Percentiles rank a stretch among this genome's conserved stretches.
These are phyloP conservation scores for Loripinus fragilis DNA, from an alignment of 2,888 invertebrate species.

Conservation along the genomic window DNA sequence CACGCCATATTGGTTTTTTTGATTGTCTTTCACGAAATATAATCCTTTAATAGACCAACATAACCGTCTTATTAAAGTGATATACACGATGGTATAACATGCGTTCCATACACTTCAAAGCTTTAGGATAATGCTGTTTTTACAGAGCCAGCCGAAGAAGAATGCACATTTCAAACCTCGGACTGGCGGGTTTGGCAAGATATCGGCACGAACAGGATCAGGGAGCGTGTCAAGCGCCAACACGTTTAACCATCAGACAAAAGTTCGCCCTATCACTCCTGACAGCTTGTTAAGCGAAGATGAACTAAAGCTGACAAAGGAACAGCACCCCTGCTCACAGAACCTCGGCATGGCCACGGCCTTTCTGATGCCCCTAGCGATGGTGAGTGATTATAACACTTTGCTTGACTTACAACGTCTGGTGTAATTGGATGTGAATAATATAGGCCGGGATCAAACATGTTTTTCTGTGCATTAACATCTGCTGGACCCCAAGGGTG, in stretches of 20 bases:
- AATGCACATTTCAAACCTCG: background rate
- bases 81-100: no score
- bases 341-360: constrained; percentile 55
- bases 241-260: background rate
- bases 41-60: no score
- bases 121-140: no score
- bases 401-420: no score
- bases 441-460: no score
- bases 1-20: no score
- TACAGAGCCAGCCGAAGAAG: background rate
- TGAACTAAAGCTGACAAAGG: constrained; percentile 34
- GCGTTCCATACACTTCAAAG: no score
- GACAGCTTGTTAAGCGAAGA: constrained; percentile 32
- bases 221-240: background rate
- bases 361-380: constrained; percentile 48
- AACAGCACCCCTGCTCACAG: constrained; percentile 51
- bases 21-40: no score
- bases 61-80: no score
- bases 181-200: background rate
- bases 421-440: no score
- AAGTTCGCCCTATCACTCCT: constrained; percentile 35
- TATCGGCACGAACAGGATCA: background rate
- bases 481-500: no score
- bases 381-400: constrained; percentile 49
- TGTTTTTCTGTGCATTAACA: no score